Percentiles rank a stretch among this genome's conserved stretches.
Evolutionary conservation across 2,888 invertebrate genomes (phyloP).

Genomic region (Lasioglossum leucozonium): DNA sequence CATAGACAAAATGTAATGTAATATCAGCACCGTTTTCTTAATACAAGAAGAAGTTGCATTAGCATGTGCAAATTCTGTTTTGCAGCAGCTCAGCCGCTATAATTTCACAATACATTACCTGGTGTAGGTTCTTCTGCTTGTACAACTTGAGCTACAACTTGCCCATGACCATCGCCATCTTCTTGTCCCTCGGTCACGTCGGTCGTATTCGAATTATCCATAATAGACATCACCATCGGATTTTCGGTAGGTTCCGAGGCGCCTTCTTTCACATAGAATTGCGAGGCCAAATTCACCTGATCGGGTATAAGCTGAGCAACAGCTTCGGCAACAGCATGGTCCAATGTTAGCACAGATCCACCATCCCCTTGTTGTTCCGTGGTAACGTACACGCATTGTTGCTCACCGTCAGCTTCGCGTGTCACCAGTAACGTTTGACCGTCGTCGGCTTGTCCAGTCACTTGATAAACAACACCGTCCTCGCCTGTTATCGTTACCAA

Average conservation of each 20-base stretch:
- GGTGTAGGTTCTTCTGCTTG: constrained; percentile 94
- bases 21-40: not conserved
- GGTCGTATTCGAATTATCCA: constrained; percentile 80
- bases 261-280: constrained; percentile 84
- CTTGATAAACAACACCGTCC: constrained; percentile 93
- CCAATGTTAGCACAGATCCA: constrained; percentile 86
- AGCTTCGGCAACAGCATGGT: constrained; percentile 85
- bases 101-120: constrained; percentile 85
- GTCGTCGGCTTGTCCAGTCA: constrained; percentile 92
- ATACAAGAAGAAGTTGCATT: not conserved
- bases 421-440: constrained; percentile 91
- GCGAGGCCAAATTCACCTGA: constrained; percentile 82
- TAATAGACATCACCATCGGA: constrained; percentile 85
- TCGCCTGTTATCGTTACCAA: constrained; percentile 93
- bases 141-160: constrained; percentile 94
- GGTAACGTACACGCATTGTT: constrained; percentile 89
- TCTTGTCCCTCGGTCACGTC: constrained; percentile 83
- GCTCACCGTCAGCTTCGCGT: constrained; percentile 91
- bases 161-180: constrained; percentile 86
- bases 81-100: not conserved
- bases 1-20: not conserved
- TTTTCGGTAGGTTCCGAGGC: constrained; percentile 78
- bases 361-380: constrained; percentile 86
- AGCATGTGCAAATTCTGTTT: not conserved
- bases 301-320: constrained; percentile 87